These are phyloP conservation scores for Beris chalybata DNA, from an alignment of 2,888 invertebrate species.

Conservation along the genomic window DNA sequence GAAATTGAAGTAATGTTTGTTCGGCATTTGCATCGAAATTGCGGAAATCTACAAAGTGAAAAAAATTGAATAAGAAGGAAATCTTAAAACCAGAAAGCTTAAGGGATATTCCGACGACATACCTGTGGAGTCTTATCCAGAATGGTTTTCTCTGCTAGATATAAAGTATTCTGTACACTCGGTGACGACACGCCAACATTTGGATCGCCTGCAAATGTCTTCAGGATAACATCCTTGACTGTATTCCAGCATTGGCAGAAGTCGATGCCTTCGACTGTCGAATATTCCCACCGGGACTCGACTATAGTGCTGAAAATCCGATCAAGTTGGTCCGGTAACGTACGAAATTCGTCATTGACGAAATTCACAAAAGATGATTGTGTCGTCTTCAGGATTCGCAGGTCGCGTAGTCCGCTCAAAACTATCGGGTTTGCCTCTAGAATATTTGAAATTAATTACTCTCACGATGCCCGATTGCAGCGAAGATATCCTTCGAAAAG, in stretches of 20 bases:
- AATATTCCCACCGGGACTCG: slow-evolving; percentile 74
- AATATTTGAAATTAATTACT: neutral
- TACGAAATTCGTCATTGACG: slow-evolving; percentile 76
- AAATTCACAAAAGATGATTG: slow-evolving; percentile 81
- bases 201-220: slow-evolving; percentile 76
- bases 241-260: slow-evolving; percentile 72
- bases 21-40: slow-evolving; percentile 78
- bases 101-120: slow-evolving; percentile 41
- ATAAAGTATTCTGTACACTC: slow-evolving; percentile 78
- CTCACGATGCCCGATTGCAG: neutral
- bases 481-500: neutral
- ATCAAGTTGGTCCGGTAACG: slow-evolving; percentile 73
- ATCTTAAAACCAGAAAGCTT: neutral
- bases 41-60: slow-evolving; percentile 61
- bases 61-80: neutral
- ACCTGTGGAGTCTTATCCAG: slow-evolving; percentile 72
- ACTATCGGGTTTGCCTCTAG: slow-evolving; percentile 62
- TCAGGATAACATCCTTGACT: slow-evolving; percentile 70
- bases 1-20: slow-evolving; percentile 77
- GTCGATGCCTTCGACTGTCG: slow-evolving; percentile 64
- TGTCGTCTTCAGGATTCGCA: slow-evolving; percentile 77
- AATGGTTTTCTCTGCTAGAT: slow-evolving; percentile 69
- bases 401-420: slow-evolving; percentile 68
- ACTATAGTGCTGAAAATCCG: slow-evolving; percentile 75
- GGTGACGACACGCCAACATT: slow-evolving; percentile 73